Percentiles rank a stretch among this genome's conserved stretches.
These are phyloP conservation scores for Ophion slaviceki DNA, from an alignment of 2,888 invertebrate species.

Conservation along the genomic window DNA sequence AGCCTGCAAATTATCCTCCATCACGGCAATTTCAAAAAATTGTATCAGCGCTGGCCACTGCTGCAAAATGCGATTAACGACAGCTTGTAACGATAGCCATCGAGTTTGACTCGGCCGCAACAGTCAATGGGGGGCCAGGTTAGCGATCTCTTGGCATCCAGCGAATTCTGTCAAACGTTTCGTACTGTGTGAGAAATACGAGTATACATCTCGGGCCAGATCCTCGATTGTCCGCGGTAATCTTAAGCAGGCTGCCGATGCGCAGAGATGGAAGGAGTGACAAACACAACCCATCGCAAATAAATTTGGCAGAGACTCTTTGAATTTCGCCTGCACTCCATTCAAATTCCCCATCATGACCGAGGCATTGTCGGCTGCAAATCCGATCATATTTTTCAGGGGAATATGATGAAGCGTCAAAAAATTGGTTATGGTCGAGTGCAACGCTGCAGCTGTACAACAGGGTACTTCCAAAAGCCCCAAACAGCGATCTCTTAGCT, in stretches of 20 bases:
- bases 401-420: slow-evolving; percentile 45
- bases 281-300: slow-evolving; percentile 58
- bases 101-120: slow-evolving; percentile 26
- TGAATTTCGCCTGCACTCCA: slow-evolving; percentile 48
- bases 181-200: slow-evolving; percentile 59
- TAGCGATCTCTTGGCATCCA: slow-evolving; percentile 18
- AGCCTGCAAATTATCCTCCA: slow-evolving; percentile 20
- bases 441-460: slow-evolving; percentile 46
- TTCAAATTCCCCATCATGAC: slow-evolving; percentile 60
- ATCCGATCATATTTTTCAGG: slow-evolving; percentile 61
- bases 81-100: slow-evolving; percentile 36
- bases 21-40: slow-evolving; percentile 18
- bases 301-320: slow-evolving; percentile 46
- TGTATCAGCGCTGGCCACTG: slow-evolving; percentile 30
- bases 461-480: slow-evolving; percentile 34
- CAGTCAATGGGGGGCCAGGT: slow-evolving; percentile 25
- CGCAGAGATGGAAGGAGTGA: slow-evolving; percentile 42
- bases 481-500: slow-evolving; percentile 25
- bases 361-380: slow-evolving; percentile 53
- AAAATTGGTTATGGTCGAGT: slow-evolving; percentile 37
- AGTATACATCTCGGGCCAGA: slow-evolving; percentile 59
- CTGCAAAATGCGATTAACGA: slow-evolving; percentile 37
- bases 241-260: slow-evolving; percentile 14
- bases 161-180: slow-evolving; percentile 42
- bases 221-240: slow-evolving; percentile 6